Evolutionary conservation across 2,888 invertebrate genomes (phyloP).

Genomic region (Philereme vetulata): DNA sequence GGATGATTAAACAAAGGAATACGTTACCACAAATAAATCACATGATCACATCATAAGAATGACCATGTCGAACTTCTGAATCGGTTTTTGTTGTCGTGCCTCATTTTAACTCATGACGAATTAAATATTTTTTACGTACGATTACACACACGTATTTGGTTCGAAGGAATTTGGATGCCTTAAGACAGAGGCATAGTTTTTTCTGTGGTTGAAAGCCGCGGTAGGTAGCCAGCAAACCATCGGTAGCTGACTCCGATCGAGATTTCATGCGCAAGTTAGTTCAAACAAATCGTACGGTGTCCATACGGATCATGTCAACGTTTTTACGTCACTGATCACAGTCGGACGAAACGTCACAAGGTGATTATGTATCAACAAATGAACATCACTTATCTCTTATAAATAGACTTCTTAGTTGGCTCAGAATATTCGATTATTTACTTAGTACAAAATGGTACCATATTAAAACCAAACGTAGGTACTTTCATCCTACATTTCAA

Average conservation of each 20-base stretch:
- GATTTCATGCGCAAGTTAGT: slow-evolving; percentile 80
- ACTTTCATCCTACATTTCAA: too few relatives aligned
- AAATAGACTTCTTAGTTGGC: too few relatives aligned
- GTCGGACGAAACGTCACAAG: slow-evolving; percentile 34
- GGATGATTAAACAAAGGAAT: slow-evolving; percentile 49
- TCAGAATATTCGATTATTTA: too few relatives aligned
- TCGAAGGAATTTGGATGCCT: slow-evolving; percentile 77
- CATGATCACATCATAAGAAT: slow-evolving; percentile 35
- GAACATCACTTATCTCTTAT: neutral
- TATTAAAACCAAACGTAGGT: too few relatives aligned
- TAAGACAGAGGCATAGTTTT: slow-evolving; percentile 71
- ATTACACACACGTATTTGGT: slow-evolving; percentile 80
- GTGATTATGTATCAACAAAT: slow-evolving; percentile 18
- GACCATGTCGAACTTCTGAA: slow-evolving; percentile 41
- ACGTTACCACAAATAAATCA: slow-evolving; percentile 37
- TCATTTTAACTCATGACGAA: slow-evolving; percentile 57
- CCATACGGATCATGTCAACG: slow-evolving; percentile 69
- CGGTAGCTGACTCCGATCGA: slow-evolving; percentile 76
- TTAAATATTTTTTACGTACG: slow-evolving; percentile 77
- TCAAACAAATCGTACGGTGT: slow-evolving; percentile 83
- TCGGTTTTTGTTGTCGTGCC: slow-evolving; percentile 30
- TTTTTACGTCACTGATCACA: slow-evolving; percentile 59
- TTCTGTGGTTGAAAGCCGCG: slow-evolving; percentile 67
- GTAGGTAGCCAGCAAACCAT: slow-evolving; percentile 82
- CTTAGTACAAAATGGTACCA: too few relatives aligned